Percentiles rank a stretch among this genome's conserved stretches.
These are phyloP conservation scores for Argyrosomus regius DNA, from an alignment of 2,797 vertebrate genomes.

Conservation along the genomic window DNA sequence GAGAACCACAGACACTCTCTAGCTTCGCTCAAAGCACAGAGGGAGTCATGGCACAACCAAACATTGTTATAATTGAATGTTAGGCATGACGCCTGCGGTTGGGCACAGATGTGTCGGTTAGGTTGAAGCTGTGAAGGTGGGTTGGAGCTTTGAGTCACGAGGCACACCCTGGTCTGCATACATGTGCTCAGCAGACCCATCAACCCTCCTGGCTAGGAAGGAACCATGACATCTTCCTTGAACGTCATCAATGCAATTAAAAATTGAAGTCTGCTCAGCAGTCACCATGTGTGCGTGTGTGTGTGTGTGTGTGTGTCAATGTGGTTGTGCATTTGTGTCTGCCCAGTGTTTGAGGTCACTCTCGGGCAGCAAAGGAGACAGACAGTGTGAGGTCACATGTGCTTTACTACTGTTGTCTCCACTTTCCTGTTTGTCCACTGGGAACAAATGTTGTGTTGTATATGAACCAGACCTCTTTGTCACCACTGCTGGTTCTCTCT, in stretches of 20 bases:
- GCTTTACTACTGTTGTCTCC: constrained; percentile 54
- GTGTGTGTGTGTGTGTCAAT: constrained; percentile 14
- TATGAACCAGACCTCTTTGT: constrained; percentile 61
- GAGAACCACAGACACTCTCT: constrained; percentile 57
- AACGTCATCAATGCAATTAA: constrained; percentile 51
- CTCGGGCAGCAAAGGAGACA: constrained; percentile 48
- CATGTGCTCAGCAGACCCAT: constrained; percentile 24
- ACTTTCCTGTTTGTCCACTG: constrained; percentile 68
- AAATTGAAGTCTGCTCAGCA: constrained; percentile 46
- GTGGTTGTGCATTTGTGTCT: constrained; percentile 47
- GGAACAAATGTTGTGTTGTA: constrained; percentile 72
- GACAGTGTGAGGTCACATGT: constrained; percentile 68
- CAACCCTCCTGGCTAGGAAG: constrained; percentile 42
- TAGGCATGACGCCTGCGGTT: constrained; percentile 47
- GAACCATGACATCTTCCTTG: constrained; percentile 27
- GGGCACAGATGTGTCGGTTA: constrained; percentile 41
- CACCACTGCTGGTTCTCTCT: constrained; percentile 38
- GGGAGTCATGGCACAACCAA: constrained; percentile 56
- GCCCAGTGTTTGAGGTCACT: constrained; percentile 55
- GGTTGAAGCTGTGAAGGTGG: constrained; percentile 32
- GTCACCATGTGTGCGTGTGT: constrained; percentile 33
- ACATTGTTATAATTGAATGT: constrained; percentile 63
- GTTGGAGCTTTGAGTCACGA: constrained; percentile 27
- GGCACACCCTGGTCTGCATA: constrained; percentile 36
- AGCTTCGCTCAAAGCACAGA: constrained; percentile 41